Evolutionary conservation across 2,888 invertebrate genomes (phyloP), one percentile per base, ranked within the genome.

Genomic region (Scaptomyza caliginosa): DNA sequence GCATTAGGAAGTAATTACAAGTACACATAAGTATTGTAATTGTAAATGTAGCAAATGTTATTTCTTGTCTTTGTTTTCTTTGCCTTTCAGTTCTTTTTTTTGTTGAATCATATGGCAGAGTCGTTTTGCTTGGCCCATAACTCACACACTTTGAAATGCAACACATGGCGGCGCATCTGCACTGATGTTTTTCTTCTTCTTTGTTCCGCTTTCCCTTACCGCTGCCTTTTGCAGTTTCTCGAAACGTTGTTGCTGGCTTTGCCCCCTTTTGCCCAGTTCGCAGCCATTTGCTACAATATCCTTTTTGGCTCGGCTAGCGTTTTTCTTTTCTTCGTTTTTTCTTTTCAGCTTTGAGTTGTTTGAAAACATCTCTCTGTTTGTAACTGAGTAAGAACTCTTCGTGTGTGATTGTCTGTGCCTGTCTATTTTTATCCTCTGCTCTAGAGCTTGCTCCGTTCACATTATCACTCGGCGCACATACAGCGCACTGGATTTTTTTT

Each of bases 61-160:
- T 52, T 68, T 43, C 40, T 51, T 16, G 66, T 54, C 13, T 13
- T 52, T 54, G 6, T 13, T 52, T 46, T 64, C 24, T 7, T 36
- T 13, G 55, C 6, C 13, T 50, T 56, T 56, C 64, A 28, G 17
- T 16, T 34, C 8, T 19, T 17, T 68, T 68, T 78, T 80, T 65
- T 68, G 72, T 78, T 76, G 69, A 75, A 76, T 85, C 79, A 81
- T 85, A 72, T 79, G 82, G 60, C 78, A 62, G 32, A 13, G 57
- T 58, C 32, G 19, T 32, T 62, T 51, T 45, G 39, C 56, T 64
- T 56, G 59, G 36, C 43, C 83, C 83, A 85, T 80, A 82, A 78
- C 65, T 86, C 64, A 75, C 59, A 85, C 87, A 81, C 87, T 86
- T 86, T 83, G 82, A 83, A 78, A 83, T 85, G 87, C 85, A 83